Evolutionary conservation across 2,113 vertebrate genomes (phyloP).

Genomic region (Petrocephalus zakoni): DNA sequence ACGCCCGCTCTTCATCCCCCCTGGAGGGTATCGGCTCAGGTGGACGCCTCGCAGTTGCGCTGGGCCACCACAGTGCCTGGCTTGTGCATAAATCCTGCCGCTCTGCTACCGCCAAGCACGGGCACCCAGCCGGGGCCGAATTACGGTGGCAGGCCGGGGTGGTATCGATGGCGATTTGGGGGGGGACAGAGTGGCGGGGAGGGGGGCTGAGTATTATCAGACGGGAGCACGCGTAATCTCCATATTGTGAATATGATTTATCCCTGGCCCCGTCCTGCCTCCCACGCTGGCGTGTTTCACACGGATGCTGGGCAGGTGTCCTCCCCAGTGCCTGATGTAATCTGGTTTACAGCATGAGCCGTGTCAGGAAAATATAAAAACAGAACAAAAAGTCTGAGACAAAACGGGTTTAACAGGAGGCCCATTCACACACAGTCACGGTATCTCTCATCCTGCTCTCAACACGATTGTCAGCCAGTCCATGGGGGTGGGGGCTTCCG

Average conservation of each 20-base stretch:
- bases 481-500: background rate
- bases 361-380: background rate
- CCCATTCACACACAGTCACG: conserved; percentile 1
- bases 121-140: background rate
- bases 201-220: conserved; percentile 24
- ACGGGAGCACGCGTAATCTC: conserved; percentile 39
- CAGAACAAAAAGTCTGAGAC: background rate
- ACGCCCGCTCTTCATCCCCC: background rate
- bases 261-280: conserved; percentile 40
- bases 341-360: conserved; percentile 54
- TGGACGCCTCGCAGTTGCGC: background rate
- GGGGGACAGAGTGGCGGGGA: background rate
- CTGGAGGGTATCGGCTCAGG: background rate
- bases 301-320: conserved; percentile 45
- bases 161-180: background rate
- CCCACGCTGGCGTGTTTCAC: conserved; percentile 46
- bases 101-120: background rate
- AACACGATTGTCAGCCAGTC: background rate
- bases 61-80: background rate
- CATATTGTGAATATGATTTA: conserved; percentile 48
- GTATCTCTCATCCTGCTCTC: background rate
- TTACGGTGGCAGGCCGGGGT: background rate
- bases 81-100: background rate
- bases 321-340: conserved; percentile 46
- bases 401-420: background rate